phyloP scores from a whole-genome alignment of 1,140 invertebrate species.

The Panagrolaimus sp. region DNA sequence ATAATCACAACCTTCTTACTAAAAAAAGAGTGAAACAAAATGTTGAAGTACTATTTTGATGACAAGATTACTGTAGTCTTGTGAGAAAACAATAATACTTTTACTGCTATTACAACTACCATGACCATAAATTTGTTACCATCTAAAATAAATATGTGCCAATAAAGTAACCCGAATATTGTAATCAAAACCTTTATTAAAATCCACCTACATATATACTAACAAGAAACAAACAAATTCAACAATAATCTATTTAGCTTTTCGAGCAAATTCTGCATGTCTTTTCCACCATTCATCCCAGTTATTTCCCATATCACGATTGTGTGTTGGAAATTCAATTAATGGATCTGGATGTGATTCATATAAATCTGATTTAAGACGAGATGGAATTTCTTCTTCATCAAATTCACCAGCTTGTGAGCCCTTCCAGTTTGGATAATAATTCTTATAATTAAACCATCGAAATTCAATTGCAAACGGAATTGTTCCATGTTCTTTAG shows the following conservation, averaged over 20 bases:
- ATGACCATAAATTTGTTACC: too few species aligned
- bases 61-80: too few species aligned
- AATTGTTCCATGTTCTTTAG: slow-evolving; percentile 53
- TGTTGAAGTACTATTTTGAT: too few species aligned
- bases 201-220: background rate
- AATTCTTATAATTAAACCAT: slow-evolving; percentile 45
- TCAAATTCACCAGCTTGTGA: background rate
- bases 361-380: slow-evolving; percentile 14
- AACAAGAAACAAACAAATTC: background rate
- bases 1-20: too few species aligned
- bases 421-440: slow-evolving; percentile 37
- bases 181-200: too few species aligned
- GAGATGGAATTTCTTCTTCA: slow-evolving; percentile 19
- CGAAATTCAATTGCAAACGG: slow-evolving; percentile 46
- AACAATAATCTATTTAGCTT: slow-evolving; percentile 39
- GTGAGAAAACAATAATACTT: too few species aligned
- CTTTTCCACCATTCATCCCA: slow-evolving; percentile 56
- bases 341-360: slow-evolving; percentile 48
- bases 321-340: slow-evolving; percentile 41
- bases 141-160: too few species aligned
- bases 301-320: slow-evolving; percentile 39
- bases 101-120: too few species aligned
- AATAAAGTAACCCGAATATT: too few species aligned
- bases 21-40: too few species aligned
- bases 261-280: slow-evolving; percentile 50